These are phyloP conservation scores for Iguana delicatissima DNA, from an alignment of 2,797 vertebrate genomes.

Conservation along the genomic window DNA sequence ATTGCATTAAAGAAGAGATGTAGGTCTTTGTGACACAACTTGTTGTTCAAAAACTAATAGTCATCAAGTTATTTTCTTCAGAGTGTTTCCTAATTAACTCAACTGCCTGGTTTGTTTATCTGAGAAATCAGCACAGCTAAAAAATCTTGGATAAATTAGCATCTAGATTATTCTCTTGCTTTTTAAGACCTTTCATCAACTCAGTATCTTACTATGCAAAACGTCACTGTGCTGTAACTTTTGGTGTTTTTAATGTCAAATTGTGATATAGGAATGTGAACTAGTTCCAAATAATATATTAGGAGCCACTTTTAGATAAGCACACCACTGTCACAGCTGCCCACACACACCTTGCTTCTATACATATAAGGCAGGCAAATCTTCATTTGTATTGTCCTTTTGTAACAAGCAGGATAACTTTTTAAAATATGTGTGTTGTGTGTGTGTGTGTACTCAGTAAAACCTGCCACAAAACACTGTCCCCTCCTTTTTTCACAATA, in stretches of 20 bases:
- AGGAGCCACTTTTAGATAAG: background rate
- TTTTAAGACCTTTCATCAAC: conserved; percentile 21
- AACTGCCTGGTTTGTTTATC: conserved; percentile 37
- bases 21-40: conserved; percentile 24
- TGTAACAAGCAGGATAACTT: too few species aligned
- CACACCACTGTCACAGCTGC: background rate
- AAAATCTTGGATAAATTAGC: conserved; percentile 15
- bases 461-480: too few species aligned
- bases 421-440: too few species aligned
- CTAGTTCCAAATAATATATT: background rate
- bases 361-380: background rate
- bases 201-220: background rate
- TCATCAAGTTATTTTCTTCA: conserved; percentile 36
- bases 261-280: background rate
- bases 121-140: background rate
- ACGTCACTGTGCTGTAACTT: background rate
- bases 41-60: conserved; percentile 3
- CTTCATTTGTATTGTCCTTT: too few species aligned
- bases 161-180: conserved; percentile 30
- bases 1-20: conserved; percentile 25
- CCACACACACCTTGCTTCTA: background rate
- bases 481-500: too few species aligned
- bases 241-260: background rate
- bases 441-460: too few species aligned
- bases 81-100: background rate